Evolutionary conservation across 2,113 vertebrate genomes (phyloP).

Genomic region (Sakesphorus luctuosus): DNA sequence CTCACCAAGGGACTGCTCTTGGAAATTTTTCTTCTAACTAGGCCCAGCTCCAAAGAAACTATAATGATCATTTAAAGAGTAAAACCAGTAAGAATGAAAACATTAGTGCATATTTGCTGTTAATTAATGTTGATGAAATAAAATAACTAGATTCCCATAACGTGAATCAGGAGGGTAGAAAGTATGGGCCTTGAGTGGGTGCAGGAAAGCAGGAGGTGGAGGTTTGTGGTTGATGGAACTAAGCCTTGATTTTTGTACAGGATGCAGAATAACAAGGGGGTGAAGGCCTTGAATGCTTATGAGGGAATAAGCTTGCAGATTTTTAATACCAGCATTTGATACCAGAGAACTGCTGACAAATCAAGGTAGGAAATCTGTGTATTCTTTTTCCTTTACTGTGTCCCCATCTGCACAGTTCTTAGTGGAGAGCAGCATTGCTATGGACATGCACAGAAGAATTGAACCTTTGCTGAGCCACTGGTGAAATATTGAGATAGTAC

Average conservation of each 20-base stretch:
- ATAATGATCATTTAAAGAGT: neutral
- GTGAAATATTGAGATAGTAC: neutral
- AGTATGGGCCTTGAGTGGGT: neutral
- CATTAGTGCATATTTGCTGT: neutral
- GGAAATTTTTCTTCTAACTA: neutral
- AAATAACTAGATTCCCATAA: neutral
- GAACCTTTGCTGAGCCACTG: neutral
- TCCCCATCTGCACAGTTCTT: neutral
- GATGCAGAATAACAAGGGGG: neutral
- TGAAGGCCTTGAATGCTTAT: neutral
- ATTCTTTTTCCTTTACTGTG: neutral
- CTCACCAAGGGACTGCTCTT: neutral
- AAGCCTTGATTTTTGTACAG: neutral
- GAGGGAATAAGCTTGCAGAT: neutral
- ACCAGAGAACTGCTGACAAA: neutral
- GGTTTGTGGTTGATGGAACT: neutral
- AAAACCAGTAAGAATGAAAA: neutral
- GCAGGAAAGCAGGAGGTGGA: neutral
- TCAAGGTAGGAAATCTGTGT: neutral
- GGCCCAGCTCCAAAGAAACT: neutral
- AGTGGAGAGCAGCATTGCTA: neutral
- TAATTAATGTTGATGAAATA: neutral
- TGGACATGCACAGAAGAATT: neutral
- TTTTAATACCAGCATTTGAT: conserved; percentile 9
- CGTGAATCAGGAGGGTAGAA: neutral